Evolutionary conservation across 2,113 vertebrate species (phyloP).

Genomic region (Ochotona princeps): DNA sequence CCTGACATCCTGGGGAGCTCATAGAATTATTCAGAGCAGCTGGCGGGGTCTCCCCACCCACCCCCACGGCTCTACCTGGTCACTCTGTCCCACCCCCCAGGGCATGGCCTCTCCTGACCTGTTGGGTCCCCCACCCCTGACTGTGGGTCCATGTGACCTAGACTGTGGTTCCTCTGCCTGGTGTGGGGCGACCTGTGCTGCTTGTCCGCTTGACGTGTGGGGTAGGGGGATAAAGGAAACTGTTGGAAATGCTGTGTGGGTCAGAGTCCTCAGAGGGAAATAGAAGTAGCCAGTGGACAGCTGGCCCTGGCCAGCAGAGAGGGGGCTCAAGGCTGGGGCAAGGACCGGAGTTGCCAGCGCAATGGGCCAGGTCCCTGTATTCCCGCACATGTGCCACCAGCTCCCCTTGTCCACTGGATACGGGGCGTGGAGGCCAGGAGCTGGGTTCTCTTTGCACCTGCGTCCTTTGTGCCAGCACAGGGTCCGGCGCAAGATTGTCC

Average conservation of each 20-base stretch:
- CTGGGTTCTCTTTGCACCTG: not conserved
- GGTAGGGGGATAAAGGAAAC: not conserved
- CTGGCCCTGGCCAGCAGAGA: not conserved
- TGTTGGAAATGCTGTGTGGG: not conserved
- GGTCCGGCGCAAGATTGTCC: not conserved
- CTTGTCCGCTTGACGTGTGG: too few species aligned
- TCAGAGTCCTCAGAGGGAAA: too few species aligned
- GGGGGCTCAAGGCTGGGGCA: too few species aligned
- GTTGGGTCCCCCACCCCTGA: fast-evolving
- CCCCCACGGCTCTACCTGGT: not conserved
- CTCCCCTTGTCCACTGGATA: too few species aligned
- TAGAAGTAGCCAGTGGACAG: fast-evolving
- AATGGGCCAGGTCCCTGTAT: fast-evolving
- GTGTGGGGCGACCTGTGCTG: too few species aligned
- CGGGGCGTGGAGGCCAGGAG: not conserved
- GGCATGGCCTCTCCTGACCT: not conserved
- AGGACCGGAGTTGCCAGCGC: fast-evolving
- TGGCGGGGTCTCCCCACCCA: not conserved
- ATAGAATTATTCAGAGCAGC: not conserved
- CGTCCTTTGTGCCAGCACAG: not conserved
- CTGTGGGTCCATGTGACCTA: not conserved
- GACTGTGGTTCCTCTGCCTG: too few species aligned
- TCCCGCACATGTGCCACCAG: fast-evolving
- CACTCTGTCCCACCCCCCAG: not conserved
- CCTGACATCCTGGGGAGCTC: not conserved